Evolutionary conservation across 2,113 vertebrate genomes (phyloP), one percentile per base, ranked within the genome.

Genomic region (Anolis carolinensis): DNA sequence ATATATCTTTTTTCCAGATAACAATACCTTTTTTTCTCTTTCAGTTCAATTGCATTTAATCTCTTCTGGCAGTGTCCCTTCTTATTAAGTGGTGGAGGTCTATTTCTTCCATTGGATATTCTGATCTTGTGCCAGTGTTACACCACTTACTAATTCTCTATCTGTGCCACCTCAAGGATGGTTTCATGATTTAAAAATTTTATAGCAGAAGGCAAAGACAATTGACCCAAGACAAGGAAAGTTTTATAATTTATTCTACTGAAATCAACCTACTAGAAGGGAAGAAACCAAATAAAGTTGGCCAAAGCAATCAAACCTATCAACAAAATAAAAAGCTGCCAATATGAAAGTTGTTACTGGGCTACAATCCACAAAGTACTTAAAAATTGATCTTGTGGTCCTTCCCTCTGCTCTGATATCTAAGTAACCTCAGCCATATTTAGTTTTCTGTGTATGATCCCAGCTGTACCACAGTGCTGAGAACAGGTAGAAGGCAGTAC

Each of bases 61-160:
- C 81, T n/a, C 87, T 63, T 91, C 88, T 92, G 89, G 87, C 94
- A 93, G 82, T 86, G 78, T 48, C 87, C 78, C 89, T 90, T 88
- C 75, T 44, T 81, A 87, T 76, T 87, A 90, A 92, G 78, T 75
- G 73, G 11, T 25, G 4, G 27, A 32, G 70, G 39, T 44, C 68
- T 55, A 50, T 27, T 52, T 81, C 59, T 44, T 52, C 76, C 59
- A 50, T 84, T 74, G 25, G 27, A 72, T 71, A 80, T 68, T 55
- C 44, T 84, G 67, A 23, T 68, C 62, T 81, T 76, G 67, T 55
- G 32, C 63, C 18, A 25, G 27, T 20, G 13, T 75, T 55, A 59
- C 21, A 76, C 44, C 30, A 50, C 16, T 73, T 18, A 82, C 48
- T 87, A 18, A 77, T 68, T 77, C 67, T 3, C 36, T 67, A 80